phyloP scores from a whole-genome alignment of 1,140 invertebrate genomes.

The Acromyrmex charruanus region DNA sequence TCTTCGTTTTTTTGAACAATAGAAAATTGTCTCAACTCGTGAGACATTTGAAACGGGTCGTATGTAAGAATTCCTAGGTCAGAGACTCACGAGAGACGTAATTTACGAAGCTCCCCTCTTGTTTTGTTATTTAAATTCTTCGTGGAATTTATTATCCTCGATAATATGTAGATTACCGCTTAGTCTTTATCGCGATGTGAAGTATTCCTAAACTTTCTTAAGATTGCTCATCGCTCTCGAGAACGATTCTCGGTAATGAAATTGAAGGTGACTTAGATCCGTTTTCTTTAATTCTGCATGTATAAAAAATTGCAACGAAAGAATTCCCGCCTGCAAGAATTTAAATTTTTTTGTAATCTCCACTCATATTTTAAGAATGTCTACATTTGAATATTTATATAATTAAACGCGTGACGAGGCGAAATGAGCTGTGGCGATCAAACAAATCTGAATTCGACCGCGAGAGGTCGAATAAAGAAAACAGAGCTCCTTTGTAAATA shows the following conservation, averaged over 20 bases:
- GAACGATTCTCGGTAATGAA: neutral
- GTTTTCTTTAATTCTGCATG: neutral
- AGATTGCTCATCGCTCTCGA: neutral
- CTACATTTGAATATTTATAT: neutral
- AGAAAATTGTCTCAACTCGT: neutral
- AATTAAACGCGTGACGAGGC: neutral
- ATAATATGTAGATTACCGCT: neutral
- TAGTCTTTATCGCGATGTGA: neutral
- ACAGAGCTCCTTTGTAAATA: slow-evolving; percentile 1
- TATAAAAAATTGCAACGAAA: neutral
- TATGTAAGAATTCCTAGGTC: neutral
- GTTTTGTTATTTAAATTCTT: neutral
- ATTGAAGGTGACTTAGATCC: neutral
- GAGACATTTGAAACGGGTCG: neutral
- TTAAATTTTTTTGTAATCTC: neutral
- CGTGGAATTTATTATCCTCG: neutral
- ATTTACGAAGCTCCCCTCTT: neutral
- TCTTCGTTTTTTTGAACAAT: neutral
- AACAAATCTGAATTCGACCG: slow-evolving; percentile 4
- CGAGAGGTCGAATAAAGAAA: neutral
- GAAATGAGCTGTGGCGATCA: neutral
- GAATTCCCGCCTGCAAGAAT: neutral
- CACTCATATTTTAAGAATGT: neutral
- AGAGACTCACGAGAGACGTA: neutral
- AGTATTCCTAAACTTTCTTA: neutral